Evolutionary conservation across 2,113 vertebrate species (phyloP), one percentile per base, ranked within the genome.

Genomic region (Rissa tridactyla): DNA sequence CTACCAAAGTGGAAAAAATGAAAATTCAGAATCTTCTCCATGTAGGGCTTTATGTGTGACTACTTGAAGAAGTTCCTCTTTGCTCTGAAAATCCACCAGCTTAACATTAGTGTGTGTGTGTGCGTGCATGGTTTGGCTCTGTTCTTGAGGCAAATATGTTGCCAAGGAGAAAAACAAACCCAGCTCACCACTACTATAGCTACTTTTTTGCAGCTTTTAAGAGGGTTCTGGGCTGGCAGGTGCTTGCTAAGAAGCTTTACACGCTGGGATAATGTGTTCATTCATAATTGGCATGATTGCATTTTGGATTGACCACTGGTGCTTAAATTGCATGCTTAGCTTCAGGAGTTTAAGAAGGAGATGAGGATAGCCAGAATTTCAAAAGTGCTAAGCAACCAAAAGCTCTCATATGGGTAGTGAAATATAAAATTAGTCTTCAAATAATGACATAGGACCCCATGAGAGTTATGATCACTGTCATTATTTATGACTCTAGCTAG

Each of bases 91-190:
- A 95, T 87, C 88, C 58, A 90, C 36, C 47, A 49, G 76, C 22
- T 95, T 82, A 76, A 49, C 61, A 27, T 26, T 3, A 57, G 58
- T 40, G 20, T 5, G 18, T 64, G 27, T 9, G 34, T 20, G 44
- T 12, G 29, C 4, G 30, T 12, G 34, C 82, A 55, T 52, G 46
- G 52, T 44, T 87, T 94, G 90, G 32, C 72, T 76, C 65, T 82
- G 32, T 61, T 90, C 72, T 62, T 46, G 65, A 75, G 46, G 49
- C n/a, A 84, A 66, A 89, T 20, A 3, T 8, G 38, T 77, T 85
- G 77, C 61, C 92, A 97, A 79, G 38, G 69, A 79, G 54, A 75
- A 84, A 92, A 92, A 64, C 36, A 93, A 89, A 57, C 36, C 38
- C 60, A 69, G 19, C n/a, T 84, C 49, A 65, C 29, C 46, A 36